Evolutionary conservation across 2,113 vertebrate species (phyloP).

Genomic region (Sphyrna mokarran): DNA sequence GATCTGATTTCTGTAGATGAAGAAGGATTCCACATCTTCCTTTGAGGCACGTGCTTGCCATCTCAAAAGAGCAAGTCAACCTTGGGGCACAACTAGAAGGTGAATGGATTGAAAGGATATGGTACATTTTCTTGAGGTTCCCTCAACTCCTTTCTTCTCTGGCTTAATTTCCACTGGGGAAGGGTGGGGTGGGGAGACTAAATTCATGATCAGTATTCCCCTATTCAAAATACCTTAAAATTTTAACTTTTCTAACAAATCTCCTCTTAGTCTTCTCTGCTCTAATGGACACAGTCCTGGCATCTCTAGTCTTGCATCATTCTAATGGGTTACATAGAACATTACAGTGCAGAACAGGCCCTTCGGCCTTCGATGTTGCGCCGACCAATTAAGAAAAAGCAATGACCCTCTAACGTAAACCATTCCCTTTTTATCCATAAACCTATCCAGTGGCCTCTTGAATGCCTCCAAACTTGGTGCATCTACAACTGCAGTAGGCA

Average conservation of each 20-base stretch:
- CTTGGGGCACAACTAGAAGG: background rate
- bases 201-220: background rate
- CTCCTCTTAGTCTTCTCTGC: background rate
- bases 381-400: no score
- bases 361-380: no score
- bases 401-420: no score
- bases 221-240: background rate
- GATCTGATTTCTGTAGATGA: background rate
- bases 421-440: no score
- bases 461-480: no score
- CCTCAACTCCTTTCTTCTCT: background rate
- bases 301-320: background rate
- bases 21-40: background rate
- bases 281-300: background rate
- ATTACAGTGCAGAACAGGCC: no score
- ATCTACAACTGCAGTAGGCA: no score
- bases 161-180: background rate
- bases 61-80: background rate
- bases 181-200: accelerated
- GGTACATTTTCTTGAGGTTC: background rate
- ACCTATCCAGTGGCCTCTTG: no score
- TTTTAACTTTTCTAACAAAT: background rate
- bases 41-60: background rate
- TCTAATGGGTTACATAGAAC: no score
- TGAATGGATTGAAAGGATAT: background rate